Percentiles rank a stretch among this genome's conserved stretches.
Conservation (phyloP, 2,113 vertebrate species). For the Lepidothrix coronata region DNA sequence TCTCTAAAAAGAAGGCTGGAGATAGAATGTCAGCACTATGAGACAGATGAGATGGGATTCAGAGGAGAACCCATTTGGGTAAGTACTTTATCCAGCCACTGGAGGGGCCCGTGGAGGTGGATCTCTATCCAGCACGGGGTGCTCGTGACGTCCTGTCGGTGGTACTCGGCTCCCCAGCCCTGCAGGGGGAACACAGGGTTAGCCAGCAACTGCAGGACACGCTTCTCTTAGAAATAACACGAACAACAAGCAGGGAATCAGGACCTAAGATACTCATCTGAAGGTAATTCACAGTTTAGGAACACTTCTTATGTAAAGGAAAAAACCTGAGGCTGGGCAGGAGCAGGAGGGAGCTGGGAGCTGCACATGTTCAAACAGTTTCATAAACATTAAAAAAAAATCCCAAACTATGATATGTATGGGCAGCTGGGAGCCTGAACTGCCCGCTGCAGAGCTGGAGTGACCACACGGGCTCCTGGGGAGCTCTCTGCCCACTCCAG, state of each 20-base stretch:
- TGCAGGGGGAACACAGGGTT: slow-evolving; percentile 51
- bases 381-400: too few species aligned
- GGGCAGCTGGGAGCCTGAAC: not conserved
- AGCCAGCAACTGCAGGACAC: not conserved
- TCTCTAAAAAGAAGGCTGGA: slow-evolving; percentile 64
- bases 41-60: slow-evolving; percentile 97
- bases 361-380: too few species aligned
- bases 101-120: slow-evolving; percentile 94
- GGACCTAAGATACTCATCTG: not conserved
- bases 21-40: slow-evolving; percentile 82
- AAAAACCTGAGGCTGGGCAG: not conserved
- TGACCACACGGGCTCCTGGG: fast-evolving
- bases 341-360: not conserved
- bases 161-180: slow-evolving; percentile 98
- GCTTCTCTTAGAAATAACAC: not conserved
- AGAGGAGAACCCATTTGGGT: slow-evolving; percentile 98
- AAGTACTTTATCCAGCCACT: slow-evolving; percentile 99
- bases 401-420: too few species aligned
- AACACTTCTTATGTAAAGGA: not conserved
- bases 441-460: not conserved
- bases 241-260: not conserved
- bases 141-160: slow-evolving; percentile 96
- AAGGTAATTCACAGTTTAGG: not conserved
- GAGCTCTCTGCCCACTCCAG: not conserved
- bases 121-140: slow-evolving; percentile 99